Percentiles rank a stretch among this genome's conserved stretches.
These are phyloP conservation scores for Hemithea aestivaria DNA, from an alignment of 2,888 invertebrate species.

Conservation along the genomic window DNA sequence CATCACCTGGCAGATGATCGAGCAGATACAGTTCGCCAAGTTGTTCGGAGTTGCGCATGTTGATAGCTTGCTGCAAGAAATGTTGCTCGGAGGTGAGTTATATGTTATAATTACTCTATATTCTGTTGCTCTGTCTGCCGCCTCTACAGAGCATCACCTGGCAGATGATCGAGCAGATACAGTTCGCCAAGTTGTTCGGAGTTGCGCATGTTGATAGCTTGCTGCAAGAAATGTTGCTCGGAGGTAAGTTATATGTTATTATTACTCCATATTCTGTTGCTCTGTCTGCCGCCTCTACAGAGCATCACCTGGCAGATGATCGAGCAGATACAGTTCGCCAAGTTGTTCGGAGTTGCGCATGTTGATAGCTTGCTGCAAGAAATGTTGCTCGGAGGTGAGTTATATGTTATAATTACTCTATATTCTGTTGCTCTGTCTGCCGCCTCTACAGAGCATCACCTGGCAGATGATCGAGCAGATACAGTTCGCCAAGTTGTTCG, in stretches of 20 bases:
- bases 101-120: slow-evolving; percentile 10
- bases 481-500: slow-evolving; percentile 96
- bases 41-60: slow-evolving; percentile 96
- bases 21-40: slow-evolving; percentile 97
- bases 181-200: slow-evolving; percentile 96
- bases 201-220: slow-evolving; percentile 96
- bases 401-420: slow-evolving; percentile 3
- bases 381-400: slow-evolving; percentile 94
- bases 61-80: slow-evolving; percentile 96
- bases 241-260: slow-evolving; percentile 80
- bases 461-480: slow-evolving; percentile 99
- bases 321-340: slow-evolving; percentile 97
- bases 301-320: slow-evolving; percentile 99
- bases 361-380: slow-evolving; percentile 97
- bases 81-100: slow-evolving; percentile 92
- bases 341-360: slow-evolving; percentile 95
- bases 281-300: slow-evolving; percentile 96
- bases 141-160: slow-evolving; percentile 97
- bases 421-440: slow-evolving; percentile 63
- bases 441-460: slow-evolving; percentile 96
- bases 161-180: slow-evolving; percentile 99
- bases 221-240: slow-evolving; percentile 96
- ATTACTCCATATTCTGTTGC: slow-evolving; percentile 75
- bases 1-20: slow-evolving; percentile 99
- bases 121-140: slow-evolving; percentile 92